Evolutionary conservation across 2,797 vertebrate genomes (phyloP).

Genomic region (Pseudomugil gertrudae): DNA sequence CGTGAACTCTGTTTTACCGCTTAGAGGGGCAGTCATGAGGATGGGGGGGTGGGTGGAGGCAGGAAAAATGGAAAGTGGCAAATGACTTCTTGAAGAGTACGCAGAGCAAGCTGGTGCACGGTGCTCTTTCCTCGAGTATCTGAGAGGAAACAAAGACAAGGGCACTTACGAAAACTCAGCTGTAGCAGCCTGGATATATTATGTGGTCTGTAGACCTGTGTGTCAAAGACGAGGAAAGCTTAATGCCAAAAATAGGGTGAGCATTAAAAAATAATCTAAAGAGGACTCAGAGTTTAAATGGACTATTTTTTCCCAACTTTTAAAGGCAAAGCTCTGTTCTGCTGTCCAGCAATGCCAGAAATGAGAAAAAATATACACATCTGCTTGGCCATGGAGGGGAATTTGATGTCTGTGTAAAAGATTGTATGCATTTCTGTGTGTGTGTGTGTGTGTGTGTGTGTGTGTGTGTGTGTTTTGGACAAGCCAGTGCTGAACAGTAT

Average conservation of each 20-base stretch:
- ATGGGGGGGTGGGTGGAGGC: background rate
- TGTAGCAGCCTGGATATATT: background rate
- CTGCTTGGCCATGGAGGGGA: conserved; percentile 5
- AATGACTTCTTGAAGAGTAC: conserved; percentile 56
- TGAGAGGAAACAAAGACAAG: conserved; percentile 13
- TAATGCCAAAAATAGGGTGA: background rate
- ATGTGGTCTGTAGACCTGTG: background rate
- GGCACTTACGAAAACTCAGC: background rate
- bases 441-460: conserved; percentile 1
- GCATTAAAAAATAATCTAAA: conserved; percentile 8
- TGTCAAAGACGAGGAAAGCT: conserved; percentile 11
- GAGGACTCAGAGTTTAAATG: background rate
- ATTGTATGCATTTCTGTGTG: no score
- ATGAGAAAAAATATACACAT: conserved; percentile 10
- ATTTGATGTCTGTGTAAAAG: conserved; percentile 15
- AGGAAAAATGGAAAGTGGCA: conserved; percentile 60
- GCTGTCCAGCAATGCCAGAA: conserved; percentile 6
- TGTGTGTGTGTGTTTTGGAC: conserved; percentile 31
- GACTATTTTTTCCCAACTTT: conserved; percentile 2
- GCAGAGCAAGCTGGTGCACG: conserved; percentile 25
- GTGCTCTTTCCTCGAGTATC: conserved; percentile 24
- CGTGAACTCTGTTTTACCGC: conserved; percentile 61
- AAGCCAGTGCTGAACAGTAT: conserved; percentile 49
- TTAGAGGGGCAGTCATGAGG: conserved; percentile 13
- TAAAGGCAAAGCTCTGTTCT: background rate